These are phyloP conservation scores for Lipotes vexillifer DNA, from an alignment of 2,113 vertebrate genomes.

Conservation along the genomic window DNA sequence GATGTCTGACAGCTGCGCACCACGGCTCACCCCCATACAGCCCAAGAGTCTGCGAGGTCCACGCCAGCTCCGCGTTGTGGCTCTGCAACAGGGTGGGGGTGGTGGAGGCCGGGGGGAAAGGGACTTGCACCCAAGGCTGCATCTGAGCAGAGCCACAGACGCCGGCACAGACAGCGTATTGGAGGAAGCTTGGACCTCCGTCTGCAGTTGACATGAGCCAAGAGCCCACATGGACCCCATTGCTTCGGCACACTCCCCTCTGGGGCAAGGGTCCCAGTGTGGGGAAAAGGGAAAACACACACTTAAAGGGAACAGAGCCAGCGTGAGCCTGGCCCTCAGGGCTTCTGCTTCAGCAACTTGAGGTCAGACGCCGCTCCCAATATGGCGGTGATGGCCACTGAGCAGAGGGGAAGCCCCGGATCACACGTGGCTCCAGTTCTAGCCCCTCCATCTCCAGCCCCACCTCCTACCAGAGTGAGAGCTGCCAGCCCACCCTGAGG, in stretches of 20 bases:
- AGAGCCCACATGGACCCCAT: neutral
- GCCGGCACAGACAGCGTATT: rapidly evolving
- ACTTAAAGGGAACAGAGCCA: neutral
- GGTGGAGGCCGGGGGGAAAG: neutral
- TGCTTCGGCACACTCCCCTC: neutral
- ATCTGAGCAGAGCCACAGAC: neutral
- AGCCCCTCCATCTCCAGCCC: neutral
- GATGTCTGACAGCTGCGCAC: neutral
- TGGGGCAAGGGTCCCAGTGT: neutral
- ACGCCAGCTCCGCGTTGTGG: rapidly evolving
- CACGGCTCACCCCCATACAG: neutral
- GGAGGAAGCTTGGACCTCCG: neutral
- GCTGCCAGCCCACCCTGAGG: neutral
- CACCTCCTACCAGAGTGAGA: neutral
- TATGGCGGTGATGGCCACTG: rapidly evolving
- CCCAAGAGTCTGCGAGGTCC: neutral
- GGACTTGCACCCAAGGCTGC: rapidly evolving
- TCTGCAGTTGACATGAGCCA: no score
- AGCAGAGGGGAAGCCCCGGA: neutral
- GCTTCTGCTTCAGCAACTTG: no score
- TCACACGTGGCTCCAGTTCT: neutral
- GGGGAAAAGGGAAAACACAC: neutral
- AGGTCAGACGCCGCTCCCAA: neutral
- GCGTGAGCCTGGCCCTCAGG: neutral
- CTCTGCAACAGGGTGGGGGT: neutral